Percentiles rank a stretch among this genome's conserved stretches.
Evolutionary conservation across 2,113 vertebrate genomes (phyloP).

Genomic region (Syngnathoides biaculeatus): DNA sequence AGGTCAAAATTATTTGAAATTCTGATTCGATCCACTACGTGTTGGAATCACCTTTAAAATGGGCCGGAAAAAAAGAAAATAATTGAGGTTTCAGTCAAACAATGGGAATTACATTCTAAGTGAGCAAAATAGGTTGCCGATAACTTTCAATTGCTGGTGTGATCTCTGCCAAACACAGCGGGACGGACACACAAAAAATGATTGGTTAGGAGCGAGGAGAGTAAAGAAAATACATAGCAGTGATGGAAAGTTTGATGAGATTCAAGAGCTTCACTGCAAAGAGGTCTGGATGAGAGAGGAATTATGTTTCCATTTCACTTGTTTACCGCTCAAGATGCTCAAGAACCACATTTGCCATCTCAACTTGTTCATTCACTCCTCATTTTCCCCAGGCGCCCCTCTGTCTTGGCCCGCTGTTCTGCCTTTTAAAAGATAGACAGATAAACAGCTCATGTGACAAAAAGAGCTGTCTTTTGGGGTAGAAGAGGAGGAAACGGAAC

Average conservation of each 20-base stretch:
- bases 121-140: constrained; percentile 10
- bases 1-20: constrained; percentile 26
- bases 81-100: constrained; percentile 22
- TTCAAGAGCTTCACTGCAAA: constrained; percentile 27
- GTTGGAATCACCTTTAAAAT: constrained; percentile 26
- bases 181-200: background rate
- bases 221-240: background rate
- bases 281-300: constrained; percentile 24
- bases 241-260: constrained; percentile 29
- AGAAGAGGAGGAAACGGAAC: constrained; percentile 17
- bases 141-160: background rate
- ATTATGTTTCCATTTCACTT: constrained; percentile 37
- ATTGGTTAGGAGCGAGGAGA: background rate
- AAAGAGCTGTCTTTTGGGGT: constrained; percentile 33
- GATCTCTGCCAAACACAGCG: background rate
- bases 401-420: constrained; percentile 36
- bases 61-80: constrained; percentile 13
- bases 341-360: constrained; percentile 25
- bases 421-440: constrained; percentile 22
- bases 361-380: constrained; percentile 20
- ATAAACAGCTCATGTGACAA: constrained; percentile 31
- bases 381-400: constrained; percentile 44
- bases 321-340: constrained; percentile 21
- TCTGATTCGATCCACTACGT: constrained; percentile 18
- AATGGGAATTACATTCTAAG: constrained; percentile 9